Evolutionary conservation across 92 coral and sea anemone genomes (phyloP), one percentile per base, ranked within the genome.

Genomic region (Parazoanthus atlanticus): DNA sequence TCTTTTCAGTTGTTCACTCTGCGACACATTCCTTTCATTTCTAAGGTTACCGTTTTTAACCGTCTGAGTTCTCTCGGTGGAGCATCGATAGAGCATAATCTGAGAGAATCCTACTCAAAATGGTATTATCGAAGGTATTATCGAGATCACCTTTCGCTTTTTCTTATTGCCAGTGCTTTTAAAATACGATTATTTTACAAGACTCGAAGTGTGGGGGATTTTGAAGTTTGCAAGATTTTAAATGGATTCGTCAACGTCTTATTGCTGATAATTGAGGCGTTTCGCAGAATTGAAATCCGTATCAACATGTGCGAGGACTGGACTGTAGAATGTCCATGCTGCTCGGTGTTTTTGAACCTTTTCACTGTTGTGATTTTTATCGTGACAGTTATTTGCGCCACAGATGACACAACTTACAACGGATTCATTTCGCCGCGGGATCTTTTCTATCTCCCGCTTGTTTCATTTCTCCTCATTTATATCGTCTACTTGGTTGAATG

Each of bases 291-390:
- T 36, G 38, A 36, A 2, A 36, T 2, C 38, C 38, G 38, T 31
- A 25, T 25, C 32, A 43, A 46, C 15, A 91, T 93, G 93, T 91
- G 91, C 49, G 95, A 93, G 40, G 93, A 91, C 66, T 93, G 95
- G 95, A 89, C 90, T 93, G 89, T 76, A 13, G 95, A 93, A 80
- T 93, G 95, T 38, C 95, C 95, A 33, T 76, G 85, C 64, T 93
- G 95, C 49, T 93, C 95, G 8, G 54, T 93, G 13, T 78, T 91
- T 64, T 75, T 93, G 58, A 93, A 93, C 93, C 33, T 93, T 29
- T 88, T 90, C 34, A 82, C 90, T 1, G 80, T 84, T 73, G 5
- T 87, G 64, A 82, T 90, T 23, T 84, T 93, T 7, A 28, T 91
- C 61, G 31, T 79, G 81, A 91, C 92, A 43, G 32, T 89, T 21